Evolutionary conservation across 2,888 invertebrate genomes (phyloP), one percentile per base, ranked within the genome.

Genomic region (Chalcosyrphus nemorum): DNA sequence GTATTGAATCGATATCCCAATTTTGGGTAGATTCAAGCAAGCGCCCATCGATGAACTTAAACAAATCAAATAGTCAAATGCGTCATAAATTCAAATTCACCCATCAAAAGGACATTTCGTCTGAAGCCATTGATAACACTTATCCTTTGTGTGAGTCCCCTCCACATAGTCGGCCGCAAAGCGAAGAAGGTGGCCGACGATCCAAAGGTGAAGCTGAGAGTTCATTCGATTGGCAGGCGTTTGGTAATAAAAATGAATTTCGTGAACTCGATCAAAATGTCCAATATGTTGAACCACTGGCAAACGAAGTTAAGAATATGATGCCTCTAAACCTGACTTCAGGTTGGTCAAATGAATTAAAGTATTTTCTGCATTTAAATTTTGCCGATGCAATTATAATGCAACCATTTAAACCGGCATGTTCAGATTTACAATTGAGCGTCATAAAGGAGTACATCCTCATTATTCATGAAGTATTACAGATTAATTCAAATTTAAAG

Each of bases 171-270:
- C 86, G 88, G 19, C 89, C 89, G 6, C 89, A 90, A 57, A 90
- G 89, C 61, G 91, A 92, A 4, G 87, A 86, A 4, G 45, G 41
- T 3, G 4, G 11, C 4, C 52, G 41, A 7, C 32, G 50, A 13
- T 27, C 13, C 5, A 38, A 35, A 27, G 15, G 35, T 11, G 76
- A 76, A 13, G 41, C 9, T 6, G 81, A 76, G 38, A 65, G 68
- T 50, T 32, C 76, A 1, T 95, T 95, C 0, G 96, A 96, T 90
- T 94, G 95, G 92, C 96, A 96, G 81, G 94, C 93, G 87, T 94
- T 90, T 82, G 87, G 88, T 0, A 89, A 89, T 7, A 89, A 89
- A 71, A 3, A 78, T 87, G 35, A 88, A 88, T 59, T 81, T 82
- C 0, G 88, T 89, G 72, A 81, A 86, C 0, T 88, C 88, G 70